phyloP scores from a whole-genome alignment of 37 sponge, comb jelly and placozoan genomes.

The Dysidea cf. avara region DNA sequence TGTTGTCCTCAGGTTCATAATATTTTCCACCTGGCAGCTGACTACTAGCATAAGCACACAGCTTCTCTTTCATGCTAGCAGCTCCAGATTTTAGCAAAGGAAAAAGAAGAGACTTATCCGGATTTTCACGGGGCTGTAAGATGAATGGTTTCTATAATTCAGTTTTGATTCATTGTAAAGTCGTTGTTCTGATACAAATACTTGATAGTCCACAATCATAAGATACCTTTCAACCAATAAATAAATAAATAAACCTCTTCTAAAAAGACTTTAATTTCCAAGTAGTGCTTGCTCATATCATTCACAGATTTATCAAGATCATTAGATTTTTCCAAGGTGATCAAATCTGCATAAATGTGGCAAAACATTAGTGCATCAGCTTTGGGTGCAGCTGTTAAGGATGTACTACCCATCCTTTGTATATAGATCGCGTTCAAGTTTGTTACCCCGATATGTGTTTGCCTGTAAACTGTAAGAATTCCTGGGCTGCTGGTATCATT shows the following conservation, averaged over 20 bases:
- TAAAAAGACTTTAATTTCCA: slow-evolving; percentile 30
- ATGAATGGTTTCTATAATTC: not conserved
- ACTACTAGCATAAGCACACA: slow-evolving; percentile 1
- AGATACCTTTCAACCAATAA: slow-evolving; percentile 12
- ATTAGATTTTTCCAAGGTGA: slow-evolving; percentile 22
- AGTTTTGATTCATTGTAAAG: slow-evolving; percentile 11
- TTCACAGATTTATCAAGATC: slow-evolving; percentile 16
- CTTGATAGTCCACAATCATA: not conserved
- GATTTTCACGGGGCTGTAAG: not conserved
- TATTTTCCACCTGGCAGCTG: slow-evolving; percentile 41
- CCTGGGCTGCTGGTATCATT: slow-evolving; percentile 10
- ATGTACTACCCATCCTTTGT: not conserved
- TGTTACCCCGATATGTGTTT: slow-evolving; percentile 32
- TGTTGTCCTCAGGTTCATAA: slow-evolving; percentile 22
- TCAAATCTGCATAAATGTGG: slow-evolving; percentile 40
- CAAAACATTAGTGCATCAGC: slow-evolving; percentile 43
- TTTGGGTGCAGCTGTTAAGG: too few relatives aligned
- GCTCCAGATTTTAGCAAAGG: slow-evolving; percentile 13
- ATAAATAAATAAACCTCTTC: too few relatives aligned
- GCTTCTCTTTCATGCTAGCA: slow-evolving; percentile 16
- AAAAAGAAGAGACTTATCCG: not conserved
- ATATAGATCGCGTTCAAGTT: slow-evolving; percentile 19
- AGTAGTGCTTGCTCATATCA: slow-evolving; percentile 48
- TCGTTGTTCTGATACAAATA: slow-evolving; percentile 34
- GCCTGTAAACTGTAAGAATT: slow-evolving; percentile 31